phyloP scores from a whole-genome alignment of 2,888 invertebrate species.

The Cylloceria caligata region DNA sequence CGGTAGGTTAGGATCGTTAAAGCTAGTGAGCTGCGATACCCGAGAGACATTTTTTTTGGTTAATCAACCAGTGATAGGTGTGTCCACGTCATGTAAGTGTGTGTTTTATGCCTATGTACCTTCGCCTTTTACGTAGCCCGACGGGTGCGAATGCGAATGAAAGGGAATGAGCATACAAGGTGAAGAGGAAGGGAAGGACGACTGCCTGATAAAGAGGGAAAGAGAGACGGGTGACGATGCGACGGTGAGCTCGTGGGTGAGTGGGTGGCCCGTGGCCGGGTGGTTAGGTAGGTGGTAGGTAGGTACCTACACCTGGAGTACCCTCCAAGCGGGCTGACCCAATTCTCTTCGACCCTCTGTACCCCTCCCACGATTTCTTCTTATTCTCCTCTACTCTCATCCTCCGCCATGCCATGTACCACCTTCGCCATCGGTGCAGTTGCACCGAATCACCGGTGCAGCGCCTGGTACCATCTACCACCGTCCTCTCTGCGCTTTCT shows the following conservation, averaged over 20 bases:
- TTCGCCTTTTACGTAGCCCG: background rate
- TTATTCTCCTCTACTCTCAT: conserved; percentile 28
- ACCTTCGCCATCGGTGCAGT: conserved; percentile 37
- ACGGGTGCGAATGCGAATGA: conserved; percentile 27
- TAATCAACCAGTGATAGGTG: background rate
- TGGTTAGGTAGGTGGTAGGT: conserved; percentile 67
- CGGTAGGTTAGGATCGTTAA: too few species aligned
- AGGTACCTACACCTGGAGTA: conserved; percentile 79
- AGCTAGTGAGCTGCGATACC: too few species aligned
- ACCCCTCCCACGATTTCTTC: conserved; percentile 51
- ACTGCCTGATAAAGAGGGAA: conserved; percentile 52
- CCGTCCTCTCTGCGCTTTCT: conserved; percentile 35
- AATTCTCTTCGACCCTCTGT: conserved; percentile 74
- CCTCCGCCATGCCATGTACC: conserved; percentile 7
- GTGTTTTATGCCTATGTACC: background rate
- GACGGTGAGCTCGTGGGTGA: conserved; percentile 48
- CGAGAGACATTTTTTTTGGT: background rate
- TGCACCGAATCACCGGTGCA: background rate
- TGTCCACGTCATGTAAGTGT: background rate
- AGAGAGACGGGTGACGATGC: conserved; percentile 42
- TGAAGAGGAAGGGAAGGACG: conserved; percentile 15
- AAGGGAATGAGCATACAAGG: conserved; percentile 31
- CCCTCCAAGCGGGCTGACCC: conserved; percentile 81
- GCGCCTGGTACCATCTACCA: conserved; percentile 19
- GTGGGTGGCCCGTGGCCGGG: conserved; percentile 54